phyloP scores from a whole-genome alignment of 2,113 vertebrate species.

The Raphicerus campestris region DNA sequence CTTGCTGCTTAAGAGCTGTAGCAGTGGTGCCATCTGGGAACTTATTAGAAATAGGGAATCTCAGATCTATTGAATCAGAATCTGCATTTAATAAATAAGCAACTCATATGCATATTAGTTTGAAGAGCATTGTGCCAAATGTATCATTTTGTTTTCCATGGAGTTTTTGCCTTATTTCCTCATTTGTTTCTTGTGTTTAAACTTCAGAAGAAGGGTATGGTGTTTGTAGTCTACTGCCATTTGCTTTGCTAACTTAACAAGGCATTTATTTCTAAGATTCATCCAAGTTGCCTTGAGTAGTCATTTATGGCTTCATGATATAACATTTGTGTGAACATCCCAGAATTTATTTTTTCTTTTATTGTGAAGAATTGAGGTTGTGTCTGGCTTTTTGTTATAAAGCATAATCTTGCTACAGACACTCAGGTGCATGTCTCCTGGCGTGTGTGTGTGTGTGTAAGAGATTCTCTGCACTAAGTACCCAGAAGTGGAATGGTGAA shows the following conservation, averaged over 20 bases:
- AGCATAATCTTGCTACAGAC: background rate
- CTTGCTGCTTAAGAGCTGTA: background rate
- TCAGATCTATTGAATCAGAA: background rate
- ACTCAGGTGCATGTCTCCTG: background rate
- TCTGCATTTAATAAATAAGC: background rate
- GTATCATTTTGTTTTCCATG: background rate
- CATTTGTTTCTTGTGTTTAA: background rate
- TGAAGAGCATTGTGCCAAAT: background rate
- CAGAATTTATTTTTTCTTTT: background rate
- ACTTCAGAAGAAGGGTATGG: background rate
- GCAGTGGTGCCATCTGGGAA: background rate
- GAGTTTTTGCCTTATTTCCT: background rate
- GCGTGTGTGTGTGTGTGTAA: background rate
- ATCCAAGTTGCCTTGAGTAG: background rate
- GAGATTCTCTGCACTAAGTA: background rate
- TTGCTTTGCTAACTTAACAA: background rate
- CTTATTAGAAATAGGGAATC: background rate
- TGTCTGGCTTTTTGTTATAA: background rate
- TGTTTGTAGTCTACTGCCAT: background rate
- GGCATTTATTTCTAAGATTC: background rate
- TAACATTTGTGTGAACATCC: background rate
- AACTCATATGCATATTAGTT: background rate
- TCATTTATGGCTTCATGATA: background rate
- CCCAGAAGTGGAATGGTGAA: background rate
- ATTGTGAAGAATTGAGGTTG: background rate